Evolutionary conservation across 2,888 invertebrate genomes (phyloP).

Genomic region (Melanchra persicariae): DNA sequence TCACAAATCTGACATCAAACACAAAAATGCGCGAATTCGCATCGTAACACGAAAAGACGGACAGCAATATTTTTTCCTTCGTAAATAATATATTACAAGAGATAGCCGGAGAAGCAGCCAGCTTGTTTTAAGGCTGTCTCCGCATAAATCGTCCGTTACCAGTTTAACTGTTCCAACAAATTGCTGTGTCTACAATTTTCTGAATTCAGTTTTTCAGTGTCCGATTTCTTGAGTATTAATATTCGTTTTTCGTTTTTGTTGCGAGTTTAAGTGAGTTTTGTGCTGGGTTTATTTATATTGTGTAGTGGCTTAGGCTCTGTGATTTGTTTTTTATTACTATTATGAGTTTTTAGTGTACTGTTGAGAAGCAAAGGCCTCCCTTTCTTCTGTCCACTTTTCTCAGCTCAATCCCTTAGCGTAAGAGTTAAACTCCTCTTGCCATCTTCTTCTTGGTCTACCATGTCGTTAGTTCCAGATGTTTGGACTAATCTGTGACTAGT

Average conservation of each 20-base stretch:
- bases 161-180: conserved; percentile 62
- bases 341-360: no score
- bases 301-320: neutral
- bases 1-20: conserved; percentile 12
- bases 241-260: conserved; percentile 33
- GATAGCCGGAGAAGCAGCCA: conserved; percentile 48
- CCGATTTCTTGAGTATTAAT: conserved; percentile 51
- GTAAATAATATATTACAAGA: conserved; percentile 63
- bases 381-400: no score
- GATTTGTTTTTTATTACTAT: neutral
- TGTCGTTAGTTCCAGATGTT: no score
- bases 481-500: no score
- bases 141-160: conserved; percentile 60
- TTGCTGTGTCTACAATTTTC: conserved; percentile 61
- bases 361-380: no score
- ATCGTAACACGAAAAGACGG: conserved; percentile 14
- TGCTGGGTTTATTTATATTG: neutral
- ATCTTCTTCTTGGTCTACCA: no score
- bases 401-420: no score
- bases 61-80: conserved; percentile 44
- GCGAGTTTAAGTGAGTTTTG: conserved; percentile 1
- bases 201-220: conserved; percentile 60
- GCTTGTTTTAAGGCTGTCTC: conserved; percentile 64
- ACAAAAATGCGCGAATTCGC: conserved; percentile 13
- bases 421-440: no score